phyloP scores from a whole-genome alignment of 1,140 invertebrate genomes.

The Lordiphosa clarofinis region DNA sequence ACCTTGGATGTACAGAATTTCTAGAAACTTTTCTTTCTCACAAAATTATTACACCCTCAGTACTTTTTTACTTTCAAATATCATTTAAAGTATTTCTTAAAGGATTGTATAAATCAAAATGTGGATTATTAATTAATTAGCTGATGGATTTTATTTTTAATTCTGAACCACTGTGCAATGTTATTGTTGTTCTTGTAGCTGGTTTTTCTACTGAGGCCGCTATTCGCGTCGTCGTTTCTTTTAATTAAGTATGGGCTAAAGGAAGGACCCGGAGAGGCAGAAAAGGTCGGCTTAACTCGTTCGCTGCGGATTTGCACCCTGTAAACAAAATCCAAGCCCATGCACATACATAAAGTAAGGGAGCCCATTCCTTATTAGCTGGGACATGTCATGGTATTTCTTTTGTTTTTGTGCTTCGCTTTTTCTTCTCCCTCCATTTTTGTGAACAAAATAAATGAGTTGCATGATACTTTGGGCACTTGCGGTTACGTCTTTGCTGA shows the following conservation, averaged over 20 bases:
- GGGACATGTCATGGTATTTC: conserved; percentile 6
- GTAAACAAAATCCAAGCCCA: conserved; percentile 10
- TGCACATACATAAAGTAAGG: too few relatives aligned
- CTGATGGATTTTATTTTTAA: background rate
- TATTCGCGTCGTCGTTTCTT: conserved; percentile 50
- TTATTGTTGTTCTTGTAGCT: conserved; percentile 5
- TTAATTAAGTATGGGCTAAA: conserved; percentile 55
- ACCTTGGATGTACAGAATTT: too few relatives aligned
- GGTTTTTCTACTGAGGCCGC: too few relatives aligned
- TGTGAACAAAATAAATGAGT: conserved; percentile 60
- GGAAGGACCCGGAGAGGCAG: conserved; percentile 8
- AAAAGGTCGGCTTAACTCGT: conserved; percentile 45
- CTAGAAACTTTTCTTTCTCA: too few relatives aligned
- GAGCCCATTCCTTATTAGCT: background rate
- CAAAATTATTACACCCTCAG: too few relatives aligned
- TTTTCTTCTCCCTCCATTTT: conserved; percentile 16
- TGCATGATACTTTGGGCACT: conserved; percentile 61
- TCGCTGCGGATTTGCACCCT: conserved; percentile 43
- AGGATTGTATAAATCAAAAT: too few relatives aligned
- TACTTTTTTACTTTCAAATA: too few relatives aligned
- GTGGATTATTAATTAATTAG: too few relatives aligned
- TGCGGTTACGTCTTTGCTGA: conserved; percentile 30
- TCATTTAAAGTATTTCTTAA: too few relatives aligned
- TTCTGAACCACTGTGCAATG: conserved; percentile 17
- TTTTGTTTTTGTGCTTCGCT: background rate